These are phyloP conservation scores for Lissocephala sabroskyi DNA, from an alignment of 2,888 invertebrate species.

Conservation along the genomic window DNA sequence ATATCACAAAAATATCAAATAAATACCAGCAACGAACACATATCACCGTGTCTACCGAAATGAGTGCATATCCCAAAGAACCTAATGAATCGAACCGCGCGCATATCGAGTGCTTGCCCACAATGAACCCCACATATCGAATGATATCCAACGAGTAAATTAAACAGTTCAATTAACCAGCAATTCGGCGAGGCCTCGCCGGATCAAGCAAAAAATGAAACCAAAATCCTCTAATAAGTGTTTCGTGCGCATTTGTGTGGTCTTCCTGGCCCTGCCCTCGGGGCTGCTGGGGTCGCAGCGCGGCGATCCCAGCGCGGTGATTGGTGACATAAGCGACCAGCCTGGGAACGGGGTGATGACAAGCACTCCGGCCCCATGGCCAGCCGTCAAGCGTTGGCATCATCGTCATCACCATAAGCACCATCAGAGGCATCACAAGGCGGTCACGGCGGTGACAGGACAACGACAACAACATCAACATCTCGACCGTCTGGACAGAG, in stretches of 20 bases:
- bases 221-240: slow-evolving; percentile 29
- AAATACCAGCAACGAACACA: background rate
- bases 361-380: slow-evolving; percentile 7
- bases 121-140: slow-evolving; percentile 5
- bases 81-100: background rate
- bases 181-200: no score
- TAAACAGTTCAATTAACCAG: no score
- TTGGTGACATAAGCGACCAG: slow-evolving; percentile 44
- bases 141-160: slow-evolving; percentile 1
- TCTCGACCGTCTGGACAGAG: slow-evolving; percentile 15
- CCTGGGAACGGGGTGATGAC: slow-evolving; percentile 2
- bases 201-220: slow-evolving; percentile 37
- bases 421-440: slow-evolving; percentile 16
- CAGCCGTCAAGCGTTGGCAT: slow-evolving; percentile 9
- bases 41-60: slow-evolving; percentile 7
- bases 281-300: no score
- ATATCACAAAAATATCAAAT: slow-evolving; percentile 21
- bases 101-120: slow-evolving; percentile 12
- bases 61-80: slow-evolving; percentile 6
- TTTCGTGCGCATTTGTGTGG: slow-evolving; percentile 34
- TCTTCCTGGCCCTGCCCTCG: slow-evolving; percentile 13
- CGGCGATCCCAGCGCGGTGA: slow-evolving; percentile 45
- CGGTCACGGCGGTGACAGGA: slow-evolving; percentile 15
- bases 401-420: slow-evolving; percentile 4
- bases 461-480: slow-evolving; percentile 17